A percentile compares a stretch with the other conserved stretches of the same genome.
Conservation (phyloP, 2,113 vertebrate species). For the Indri indri region DNA sequence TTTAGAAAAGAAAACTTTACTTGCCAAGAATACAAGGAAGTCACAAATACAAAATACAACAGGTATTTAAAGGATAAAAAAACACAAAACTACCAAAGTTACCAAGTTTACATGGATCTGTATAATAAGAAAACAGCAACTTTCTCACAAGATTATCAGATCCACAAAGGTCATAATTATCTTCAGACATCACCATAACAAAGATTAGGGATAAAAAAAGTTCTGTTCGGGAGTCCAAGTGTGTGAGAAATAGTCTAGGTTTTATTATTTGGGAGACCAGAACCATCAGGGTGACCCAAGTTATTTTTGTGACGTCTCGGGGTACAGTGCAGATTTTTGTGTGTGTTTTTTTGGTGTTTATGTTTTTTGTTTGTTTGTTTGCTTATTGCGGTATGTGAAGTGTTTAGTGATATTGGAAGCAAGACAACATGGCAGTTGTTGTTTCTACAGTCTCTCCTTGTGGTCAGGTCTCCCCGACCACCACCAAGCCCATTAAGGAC, state of each 20-base stretch:
- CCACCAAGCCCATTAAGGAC: neutral
- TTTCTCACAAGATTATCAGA: neutral
- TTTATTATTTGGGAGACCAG: neutral
- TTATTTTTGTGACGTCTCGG: constrained; percentile 22
- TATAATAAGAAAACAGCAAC: neutral
- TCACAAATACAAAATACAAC: constrained; percentile 20
- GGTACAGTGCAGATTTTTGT: neutral
- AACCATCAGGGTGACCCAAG: neutral
- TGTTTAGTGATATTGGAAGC: neutral
- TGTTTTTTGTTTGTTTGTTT: neutral
- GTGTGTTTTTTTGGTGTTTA: neutral
- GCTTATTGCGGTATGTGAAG: neutral
- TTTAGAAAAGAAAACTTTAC: neutral
- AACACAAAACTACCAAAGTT: neutral
- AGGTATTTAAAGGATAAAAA: neutral
- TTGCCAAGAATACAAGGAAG: neutral
- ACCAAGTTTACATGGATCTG: neutral
- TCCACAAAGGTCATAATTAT: neutral
- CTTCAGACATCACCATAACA: neutral
- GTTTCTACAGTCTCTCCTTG: neutral
- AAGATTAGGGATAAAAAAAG: neutral
- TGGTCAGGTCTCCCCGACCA: neutral
- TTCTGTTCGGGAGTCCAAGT: neutral
- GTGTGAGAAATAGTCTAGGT: neutral
- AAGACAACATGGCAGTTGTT: neutral